A percentile compares a stretch with the other conserved stretches of the same genome.
phyloP scores from a whole-genome alignment of 2,113 vertebrate species.

The Nothobranchius kuhntae region DNA sequence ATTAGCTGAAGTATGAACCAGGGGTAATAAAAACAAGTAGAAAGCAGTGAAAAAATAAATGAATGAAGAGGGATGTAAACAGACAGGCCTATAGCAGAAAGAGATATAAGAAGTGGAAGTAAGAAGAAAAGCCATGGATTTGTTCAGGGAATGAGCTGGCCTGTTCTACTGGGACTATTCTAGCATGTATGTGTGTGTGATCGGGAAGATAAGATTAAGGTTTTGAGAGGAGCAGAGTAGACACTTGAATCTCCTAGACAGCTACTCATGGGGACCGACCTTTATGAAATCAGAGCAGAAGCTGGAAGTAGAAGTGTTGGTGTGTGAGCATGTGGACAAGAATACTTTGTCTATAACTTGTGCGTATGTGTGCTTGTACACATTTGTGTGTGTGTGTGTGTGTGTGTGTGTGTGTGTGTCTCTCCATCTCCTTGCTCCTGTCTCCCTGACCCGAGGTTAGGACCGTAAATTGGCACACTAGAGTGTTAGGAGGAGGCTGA shows the following conservation, averaged over 20 bases:
- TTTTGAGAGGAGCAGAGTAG: constrained; percentile 39
- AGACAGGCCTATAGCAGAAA: not conserved
- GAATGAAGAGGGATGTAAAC: constrained; percentile 2
- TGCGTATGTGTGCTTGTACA: not conserved
- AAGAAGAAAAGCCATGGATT: constrained; percentile 33
- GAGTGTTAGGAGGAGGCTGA: constrained; percentile 48
- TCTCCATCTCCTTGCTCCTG: constrained; percentile 25
- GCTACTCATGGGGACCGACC: constrained; percentile 61
- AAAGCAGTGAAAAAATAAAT: not conserved
- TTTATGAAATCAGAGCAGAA: constrained; percentile 64
- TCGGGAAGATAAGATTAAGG: constrained; percentile 31
- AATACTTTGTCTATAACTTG: not conserved
- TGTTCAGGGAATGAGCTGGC: constrained; percentile 46
- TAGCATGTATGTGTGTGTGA: constrained; percentile 8
- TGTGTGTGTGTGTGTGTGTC: constrained; percentile 6
- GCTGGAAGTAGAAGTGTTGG: constrained; percentile 33
- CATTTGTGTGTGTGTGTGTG: constrained; percentile 7
- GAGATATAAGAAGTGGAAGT: constrained; percentile 12
- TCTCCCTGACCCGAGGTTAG: constrained; percentile 59
- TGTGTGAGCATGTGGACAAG: constrained; percentile 16
- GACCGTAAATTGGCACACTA: constrained; percentile 65
- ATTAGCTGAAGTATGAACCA: constrained; percentile 5
- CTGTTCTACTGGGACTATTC: constrained; percentile 15
- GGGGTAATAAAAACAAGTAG: not conserved
- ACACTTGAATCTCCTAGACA: constrained; percentile 50